Conservation (phyloP, 2,888 invertebrate genomes). For the Pristionchus japonicus region DNA sequence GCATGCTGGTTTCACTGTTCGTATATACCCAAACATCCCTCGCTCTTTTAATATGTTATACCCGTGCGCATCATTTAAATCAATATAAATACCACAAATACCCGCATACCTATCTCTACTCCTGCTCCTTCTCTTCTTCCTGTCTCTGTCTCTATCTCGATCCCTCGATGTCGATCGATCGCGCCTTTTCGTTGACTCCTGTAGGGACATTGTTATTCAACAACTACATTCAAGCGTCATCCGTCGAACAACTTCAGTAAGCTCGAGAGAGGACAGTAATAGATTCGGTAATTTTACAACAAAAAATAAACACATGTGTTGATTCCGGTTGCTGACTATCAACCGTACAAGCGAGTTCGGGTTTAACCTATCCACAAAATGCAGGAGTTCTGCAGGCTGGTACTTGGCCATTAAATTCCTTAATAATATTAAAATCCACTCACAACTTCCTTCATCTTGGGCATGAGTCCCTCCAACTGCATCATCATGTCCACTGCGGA, state of each 20-base stretch:
- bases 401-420: no score
- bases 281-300: no score
- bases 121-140: slow-evolving; percentile 49
- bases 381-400: no score
- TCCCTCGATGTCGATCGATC: slow-evolving; percentile 33
- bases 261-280: not conserved
- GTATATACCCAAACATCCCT: no score
- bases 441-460: slow-evolving; percentile 66
- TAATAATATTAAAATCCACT: not conserved
- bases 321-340: no score
- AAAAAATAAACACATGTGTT: no score
- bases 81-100: no score
- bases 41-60: no score
- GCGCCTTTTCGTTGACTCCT: slow-evolving; percentile 1
- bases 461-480: slow-evolving; percentile 76
- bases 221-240: not conserved
- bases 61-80: no score
- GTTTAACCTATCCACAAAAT: no score
- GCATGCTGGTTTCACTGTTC: no score
- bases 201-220: not conserved
- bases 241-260: not conserved
- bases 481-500: slow-evolving; percentile 75
- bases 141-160: not conserved
- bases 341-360: no score
- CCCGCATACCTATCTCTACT: slow-evolving; percentile 50